Evolutionary conservation across 2,797 vertebrate genomes (phyloP).

Genomic region (Denticeps clupeoides): DNA sequence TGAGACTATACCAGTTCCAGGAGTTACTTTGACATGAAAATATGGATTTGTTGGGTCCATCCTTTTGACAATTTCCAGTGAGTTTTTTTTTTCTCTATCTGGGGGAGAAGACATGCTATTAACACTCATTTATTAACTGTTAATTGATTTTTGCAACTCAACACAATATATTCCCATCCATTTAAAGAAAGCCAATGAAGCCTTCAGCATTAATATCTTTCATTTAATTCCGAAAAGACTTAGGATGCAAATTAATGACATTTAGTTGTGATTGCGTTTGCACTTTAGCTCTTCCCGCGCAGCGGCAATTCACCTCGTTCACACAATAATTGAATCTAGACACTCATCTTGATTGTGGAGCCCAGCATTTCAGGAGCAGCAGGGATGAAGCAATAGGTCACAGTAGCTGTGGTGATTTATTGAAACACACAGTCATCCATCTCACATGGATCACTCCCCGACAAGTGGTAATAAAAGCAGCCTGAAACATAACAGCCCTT

Average conservation of each 20-base stretch:
- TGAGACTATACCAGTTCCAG: no score
- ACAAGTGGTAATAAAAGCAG: slow-evolving; percentile 19
- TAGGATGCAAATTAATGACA: slow-evolving; percentile 1
- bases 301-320: neutral
- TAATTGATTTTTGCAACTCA: no score
- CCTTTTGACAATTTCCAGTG: no score
- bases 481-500: slow-evolving; percentile 17
- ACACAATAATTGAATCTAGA: slow-evolving; percentile 8
- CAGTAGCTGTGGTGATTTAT: slow-evolving; percentile 5
- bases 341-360: slow-evolving; percentile 1
- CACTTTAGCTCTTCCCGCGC: neutral
- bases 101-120: no score
- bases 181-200: no score
- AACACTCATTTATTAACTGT: no score
- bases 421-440: slow-evolving; percentile 6
- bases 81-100: no score
- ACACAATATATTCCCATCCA: no score
- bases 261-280: slow-evolving; percentile 3
- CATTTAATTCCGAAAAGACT: neutral
- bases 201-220: no score
- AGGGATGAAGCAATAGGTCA: neutral
- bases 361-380: neutral
- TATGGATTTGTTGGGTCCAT: no score
- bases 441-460: slow-evolving; percentile 10
- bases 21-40: no score